Conservation (phyloP, 2,113 vertebrate species). For the Pardalotus punctatus region DNA sequence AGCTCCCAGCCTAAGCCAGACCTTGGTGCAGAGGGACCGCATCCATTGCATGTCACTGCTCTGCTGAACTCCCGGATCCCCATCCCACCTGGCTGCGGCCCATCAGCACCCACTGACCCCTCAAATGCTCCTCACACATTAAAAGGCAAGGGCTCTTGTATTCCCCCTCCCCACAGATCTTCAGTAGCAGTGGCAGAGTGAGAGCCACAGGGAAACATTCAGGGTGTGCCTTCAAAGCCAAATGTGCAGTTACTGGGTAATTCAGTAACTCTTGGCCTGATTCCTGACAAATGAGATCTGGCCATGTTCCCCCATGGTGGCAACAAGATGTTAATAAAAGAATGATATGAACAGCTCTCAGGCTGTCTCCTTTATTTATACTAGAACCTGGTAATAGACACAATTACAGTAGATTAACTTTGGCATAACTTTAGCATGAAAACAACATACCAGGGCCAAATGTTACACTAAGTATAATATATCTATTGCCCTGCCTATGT, state of each 20-base stretch:
- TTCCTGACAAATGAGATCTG: neutral
- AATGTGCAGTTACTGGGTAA: neutral
- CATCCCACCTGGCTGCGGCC: neutral
- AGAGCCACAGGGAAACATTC: neutral
- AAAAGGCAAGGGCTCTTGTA: neutral
- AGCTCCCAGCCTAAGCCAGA: neutral
- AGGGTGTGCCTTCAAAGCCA: neutral
- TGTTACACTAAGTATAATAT: conserved; percentile 7
- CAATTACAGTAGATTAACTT: conserved; percentile 37
- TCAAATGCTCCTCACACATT: neutral
- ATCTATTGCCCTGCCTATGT: neutral
- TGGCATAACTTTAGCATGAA: neutral
- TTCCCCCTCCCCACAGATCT: neutral
- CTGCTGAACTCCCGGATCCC: neutral
- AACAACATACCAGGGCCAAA: neutral
- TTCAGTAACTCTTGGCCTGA: neutral
- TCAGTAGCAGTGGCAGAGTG: neutral
- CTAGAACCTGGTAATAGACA: neutral
- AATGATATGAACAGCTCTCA: conserved; percentile 14
- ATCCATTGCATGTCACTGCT: neutral
- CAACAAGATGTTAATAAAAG: neutral
- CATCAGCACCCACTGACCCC: neutral
- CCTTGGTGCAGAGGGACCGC: neutral
- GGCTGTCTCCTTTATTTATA: conserved; percentile 23
- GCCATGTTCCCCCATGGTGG: neutral